These are phyloP conservation scores for Aproaerema taeniolella DNA, from an alignment of 2,888 invertebrate genomes.

Conservation along the genomic window DNA sequence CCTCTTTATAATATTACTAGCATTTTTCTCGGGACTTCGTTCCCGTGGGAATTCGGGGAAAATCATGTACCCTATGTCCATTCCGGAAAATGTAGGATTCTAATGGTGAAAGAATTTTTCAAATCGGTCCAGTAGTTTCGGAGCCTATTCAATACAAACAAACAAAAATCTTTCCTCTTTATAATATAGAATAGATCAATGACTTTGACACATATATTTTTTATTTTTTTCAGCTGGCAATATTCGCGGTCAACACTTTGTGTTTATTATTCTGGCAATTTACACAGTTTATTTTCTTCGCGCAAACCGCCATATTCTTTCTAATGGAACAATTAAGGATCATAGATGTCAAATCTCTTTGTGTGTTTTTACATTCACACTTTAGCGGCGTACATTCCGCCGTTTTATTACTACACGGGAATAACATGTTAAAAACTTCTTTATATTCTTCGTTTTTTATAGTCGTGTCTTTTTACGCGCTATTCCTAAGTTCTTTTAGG, in stretches of 20 bases:
- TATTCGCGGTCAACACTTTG: slow-evolving; percentile 55
- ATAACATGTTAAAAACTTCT: slow-evolving; percentile 67
- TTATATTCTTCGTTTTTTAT: slow-evolving; percentile 66
- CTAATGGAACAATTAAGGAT: slow-evolving; percentile 80
- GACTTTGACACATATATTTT: background rate
- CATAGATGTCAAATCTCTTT: slow-evolving; percentile 57
- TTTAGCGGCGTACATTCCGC: slow-evolving; percentile 63
- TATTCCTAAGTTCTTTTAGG: slow-evolving; percentile 50
- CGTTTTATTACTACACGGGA: slow-evolving; percentile 56
- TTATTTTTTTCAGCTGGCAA: slow-evolving; percentile 48
- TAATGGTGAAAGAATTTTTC: too few relatives aligned
- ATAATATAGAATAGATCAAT: background rate
- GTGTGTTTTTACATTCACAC: slow-evolving; percentile 56
- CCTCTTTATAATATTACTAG: too few relatives aligned
- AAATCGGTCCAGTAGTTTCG: too few relatives aligned
- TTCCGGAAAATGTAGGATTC: too few relatives aligned
- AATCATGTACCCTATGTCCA: too few relatives aligned
- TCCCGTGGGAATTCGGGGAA: too few relatives aligned
- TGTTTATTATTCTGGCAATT: slow-evolving; percentile 86
- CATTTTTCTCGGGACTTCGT: too few relatives aligned
- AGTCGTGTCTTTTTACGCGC: slow-evolving; percentile 46
- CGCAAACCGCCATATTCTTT: slow-evolving; percentile 85
- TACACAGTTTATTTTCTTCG: slow-evolving; percentile 88
- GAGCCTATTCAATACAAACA: too few relatives aligned
- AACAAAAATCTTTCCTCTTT: too few relatives aligned